A percentile compares a stretch with the other conserved stretches of the same genome.
These are phyloP conservation scores for Rhopalosiphum nymphaeae DNA, from an alignment of 2,888 invertebrate genomes.

Conservation along the genomic window DNA sequence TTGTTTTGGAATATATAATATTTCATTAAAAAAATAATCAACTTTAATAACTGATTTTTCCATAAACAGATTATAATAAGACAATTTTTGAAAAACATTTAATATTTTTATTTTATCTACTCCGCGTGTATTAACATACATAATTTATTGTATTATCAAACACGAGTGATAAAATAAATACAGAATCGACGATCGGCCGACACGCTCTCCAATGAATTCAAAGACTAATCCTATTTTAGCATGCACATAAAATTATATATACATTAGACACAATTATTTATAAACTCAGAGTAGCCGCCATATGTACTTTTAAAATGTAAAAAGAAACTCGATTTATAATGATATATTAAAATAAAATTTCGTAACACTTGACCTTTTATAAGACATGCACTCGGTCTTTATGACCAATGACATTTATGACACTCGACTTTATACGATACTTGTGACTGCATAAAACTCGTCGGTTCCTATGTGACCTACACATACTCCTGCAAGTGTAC, in stretches of 20 bases:
- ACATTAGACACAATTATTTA: slow-evolving; percentile 29
- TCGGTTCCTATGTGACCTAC: neutral
- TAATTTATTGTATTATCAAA: slow-evolving; percentile 1
- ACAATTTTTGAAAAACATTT: neutral
- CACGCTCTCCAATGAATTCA: neutral
- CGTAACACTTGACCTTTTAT: slow-evolving; percentile 62
- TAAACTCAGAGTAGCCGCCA: neutral
- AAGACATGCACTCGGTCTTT: slow-evolving; percentile 38
- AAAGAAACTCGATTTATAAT: slow-evolving; percentile 31
- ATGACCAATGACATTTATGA: slow-evolving; percentile 62
- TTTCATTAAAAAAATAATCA: neutral
- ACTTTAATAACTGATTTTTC: neutral
- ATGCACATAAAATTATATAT: neutral
- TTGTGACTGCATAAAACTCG: neutral
- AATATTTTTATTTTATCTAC: neutral
- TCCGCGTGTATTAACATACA: too few species aligned
- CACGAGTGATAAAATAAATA: neutral
- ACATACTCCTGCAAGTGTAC: neutral
- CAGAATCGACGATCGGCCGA: neutral
- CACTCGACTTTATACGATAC: slow-evolving; percentile 54
- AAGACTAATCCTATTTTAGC: neutral
- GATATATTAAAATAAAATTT: slow-evolving; percentile 50
- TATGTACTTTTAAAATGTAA: neutral
- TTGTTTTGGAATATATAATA: neutral
- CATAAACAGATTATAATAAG: neutral